Conservation (phyloP, 2,113 vertebrate genomes). For the Cheilinus undulatus region DNA sequence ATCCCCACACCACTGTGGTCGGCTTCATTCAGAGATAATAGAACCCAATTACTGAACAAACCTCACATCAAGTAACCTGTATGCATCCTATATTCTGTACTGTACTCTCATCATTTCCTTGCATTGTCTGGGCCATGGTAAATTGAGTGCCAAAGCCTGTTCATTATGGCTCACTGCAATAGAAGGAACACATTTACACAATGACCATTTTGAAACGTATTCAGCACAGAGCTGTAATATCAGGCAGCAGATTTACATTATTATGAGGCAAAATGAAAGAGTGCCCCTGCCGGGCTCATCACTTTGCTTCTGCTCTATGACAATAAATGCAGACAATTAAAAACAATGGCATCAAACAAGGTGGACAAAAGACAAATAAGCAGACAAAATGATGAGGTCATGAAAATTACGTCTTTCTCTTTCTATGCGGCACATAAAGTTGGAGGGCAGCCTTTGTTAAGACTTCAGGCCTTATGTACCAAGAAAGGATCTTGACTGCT, state of each 20-base stretch:
- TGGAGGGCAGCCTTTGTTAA: slow-evolving; percentile 1
- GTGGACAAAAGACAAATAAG: slow-evolving; percentile 1
- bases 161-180: slow-evolving; percentile 17
- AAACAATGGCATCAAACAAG: slow-evolving; percentile 17
- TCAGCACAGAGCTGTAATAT: slow-evolving; percentile 20
- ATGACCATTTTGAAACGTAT: slow-evolving; percentile 31
- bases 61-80: slow-evolving; percentile 1
- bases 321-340: slow-evolving; percentile 25
- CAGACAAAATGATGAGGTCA: background rate
- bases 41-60: slow-evolving; percentile 40
- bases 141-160: slow-evolving; percentile 24
- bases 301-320: background rate
- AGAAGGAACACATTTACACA: slow-evolving; percentile 30
- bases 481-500: too few species aligned
- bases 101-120: slow-evolving; percentile 45
- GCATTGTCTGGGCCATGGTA: slow-evolving; percentile 23
- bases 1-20: slow-evolving; percentile 22
- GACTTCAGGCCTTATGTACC: background rate
- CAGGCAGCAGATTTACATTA: slow-evolving; percentile 39
- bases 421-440: background rate
- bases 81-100: slow-evolving; percentile 20
- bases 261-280: slow-evolving; percentile 26
- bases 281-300: slow-evolving; percentile 8
- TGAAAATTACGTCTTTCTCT: background rate
- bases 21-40: slow-evolving; percentile 25